Evolutionary conservation across 2,113 vertebrate genomes (phyloP), one percentile per base, ranked within the genome.

Genomic region (Sorex fumeus): DNA sequence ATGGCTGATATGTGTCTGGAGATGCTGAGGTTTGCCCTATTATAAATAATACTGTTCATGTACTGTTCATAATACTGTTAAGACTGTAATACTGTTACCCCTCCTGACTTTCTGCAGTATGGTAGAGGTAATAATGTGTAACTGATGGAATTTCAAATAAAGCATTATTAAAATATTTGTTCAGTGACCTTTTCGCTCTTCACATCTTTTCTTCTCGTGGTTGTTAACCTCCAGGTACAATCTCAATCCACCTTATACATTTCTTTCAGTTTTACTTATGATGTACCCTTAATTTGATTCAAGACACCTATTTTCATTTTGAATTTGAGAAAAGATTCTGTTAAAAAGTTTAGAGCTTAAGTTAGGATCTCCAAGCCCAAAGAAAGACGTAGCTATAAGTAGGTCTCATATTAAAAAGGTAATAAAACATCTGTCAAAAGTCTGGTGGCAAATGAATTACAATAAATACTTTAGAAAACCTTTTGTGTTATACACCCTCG

Each of bases 121-220:
- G 85, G 90, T 64, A 92, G 94, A 97, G 78, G 94, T 96, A 97
- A 97, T 96, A 98, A 96, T 84, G 92, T 97, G 93, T 96, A 97
- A 96, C 95, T 94, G 96, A 97, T 97, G 94, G 94, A 97, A 97
- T 98, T 97, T 97, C 95, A 97, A 97, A 97, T 95, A 97, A 96
- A 97, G 80, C 53, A 88, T 95, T 97, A 96, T 97, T 97, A 97
- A 97, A 97, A 95, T 97, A 97, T 94, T 97, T 97, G 91, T 97
- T 97, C 95, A 95, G 92, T 95, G 95, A 96, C 78, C 92, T 88
- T 95, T 93, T 82, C 64, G 81, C 88, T 93, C 87, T 88, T 96
- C 90, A 89, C 30, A 93, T 95, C 92, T 96, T 96, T 36, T 83
- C 75, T 90, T 96, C 79, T 62, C 93, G 34, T 91, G 70, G 45